Evolutionary conservation across 2,888 invertebrate genomes (phyloP).

Genomic region (Nephrocerus scutellatus): DNA sequence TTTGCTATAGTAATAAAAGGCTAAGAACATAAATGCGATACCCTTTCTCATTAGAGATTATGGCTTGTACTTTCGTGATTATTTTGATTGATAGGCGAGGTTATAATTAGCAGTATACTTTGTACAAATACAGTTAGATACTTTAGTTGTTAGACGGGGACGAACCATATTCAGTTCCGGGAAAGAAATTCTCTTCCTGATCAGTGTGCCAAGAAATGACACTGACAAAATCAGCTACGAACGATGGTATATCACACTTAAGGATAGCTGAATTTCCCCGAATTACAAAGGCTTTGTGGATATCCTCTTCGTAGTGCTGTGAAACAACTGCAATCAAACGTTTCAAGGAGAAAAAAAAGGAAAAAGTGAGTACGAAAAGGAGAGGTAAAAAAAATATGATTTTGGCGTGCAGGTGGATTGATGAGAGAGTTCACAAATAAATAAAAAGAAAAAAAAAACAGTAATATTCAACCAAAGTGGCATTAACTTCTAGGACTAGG

Average conservation of each 20-base stretch:
- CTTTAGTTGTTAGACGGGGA: constrained; percentile 18
- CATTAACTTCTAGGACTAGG: too few relatives aligned
- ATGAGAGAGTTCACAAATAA: too few relatives aligned
- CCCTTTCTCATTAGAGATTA: constrained; percentile 3
- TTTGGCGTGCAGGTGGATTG: too few relatives aligned
- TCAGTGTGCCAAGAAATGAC: constrained; percentile 84
- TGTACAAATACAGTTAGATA: constrained; percentile 5
- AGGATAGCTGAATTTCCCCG: constrained; percentile 82
- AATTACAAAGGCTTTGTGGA: constrained; percentile 86
- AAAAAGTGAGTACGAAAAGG: not conserved
- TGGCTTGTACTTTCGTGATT: constrained; percentile 2
- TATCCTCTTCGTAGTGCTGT: constrained; percentile 85
- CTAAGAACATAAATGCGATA: constrained; percentile 1
- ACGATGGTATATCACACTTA: constrained; percentile 86
- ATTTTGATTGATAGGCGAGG: constrained; percentile 15
- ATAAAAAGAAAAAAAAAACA: too few relatives aligned
- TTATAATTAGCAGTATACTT: constrained; percentile 10
- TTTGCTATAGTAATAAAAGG: too few relatives aligned
- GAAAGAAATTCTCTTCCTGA: constrained; percentile 48
- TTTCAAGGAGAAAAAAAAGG: not conserved
- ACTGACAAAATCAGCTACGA: constrained; percentile 85
- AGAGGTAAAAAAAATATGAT: not conserved
- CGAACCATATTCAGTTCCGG: constrained; percentile 48
- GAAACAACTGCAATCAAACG: constrained; percentile 65
- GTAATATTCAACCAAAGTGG: too few relatives aligned